Conservation (phyloP, 2,113 vertebrate genomes). For the Cygnus buccinator region DNA sequence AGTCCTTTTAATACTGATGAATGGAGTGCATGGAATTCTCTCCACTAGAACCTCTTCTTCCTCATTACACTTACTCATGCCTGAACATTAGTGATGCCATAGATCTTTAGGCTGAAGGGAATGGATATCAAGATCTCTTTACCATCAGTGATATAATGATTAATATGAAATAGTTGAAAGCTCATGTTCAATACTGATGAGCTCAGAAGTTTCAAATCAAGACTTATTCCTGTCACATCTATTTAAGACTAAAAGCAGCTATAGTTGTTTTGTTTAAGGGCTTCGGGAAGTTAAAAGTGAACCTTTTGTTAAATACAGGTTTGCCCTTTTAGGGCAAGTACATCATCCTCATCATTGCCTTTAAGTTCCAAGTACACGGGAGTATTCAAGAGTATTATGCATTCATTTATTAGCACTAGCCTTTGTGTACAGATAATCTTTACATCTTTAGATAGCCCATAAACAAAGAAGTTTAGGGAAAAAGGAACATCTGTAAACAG, state of each 20-base stretch:
- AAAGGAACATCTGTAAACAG: neutral
- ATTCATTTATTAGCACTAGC: neutral
- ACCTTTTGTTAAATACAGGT: neutral
- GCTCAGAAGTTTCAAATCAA: neutral
- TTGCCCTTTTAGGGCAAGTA: neutral
- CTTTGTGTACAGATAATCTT: neutral
- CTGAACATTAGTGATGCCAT: neutral
- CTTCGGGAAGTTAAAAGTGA: neutral
- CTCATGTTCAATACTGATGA: neutral
- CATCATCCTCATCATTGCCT: neutral
- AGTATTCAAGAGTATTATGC: neutral
- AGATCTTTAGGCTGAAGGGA: neutral
- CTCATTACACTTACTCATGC: neutral
- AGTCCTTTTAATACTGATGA: neutral
- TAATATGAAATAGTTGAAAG: neutral
- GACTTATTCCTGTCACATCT: neutral
- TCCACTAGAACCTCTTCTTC: neutral
- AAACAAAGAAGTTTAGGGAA: neutral
- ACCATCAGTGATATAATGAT: neutral
- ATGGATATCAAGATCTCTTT: neutral
- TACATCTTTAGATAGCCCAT: neutral
- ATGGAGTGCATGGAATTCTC: neutral
- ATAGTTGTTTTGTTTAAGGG: neutral
- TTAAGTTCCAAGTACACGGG: neutral
- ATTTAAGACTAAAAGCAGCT: neutral